Evolutionary conservation across 2,113 vertebrate species (phyloP).

Genomic region (Ifrita kowaldi): DNA sequence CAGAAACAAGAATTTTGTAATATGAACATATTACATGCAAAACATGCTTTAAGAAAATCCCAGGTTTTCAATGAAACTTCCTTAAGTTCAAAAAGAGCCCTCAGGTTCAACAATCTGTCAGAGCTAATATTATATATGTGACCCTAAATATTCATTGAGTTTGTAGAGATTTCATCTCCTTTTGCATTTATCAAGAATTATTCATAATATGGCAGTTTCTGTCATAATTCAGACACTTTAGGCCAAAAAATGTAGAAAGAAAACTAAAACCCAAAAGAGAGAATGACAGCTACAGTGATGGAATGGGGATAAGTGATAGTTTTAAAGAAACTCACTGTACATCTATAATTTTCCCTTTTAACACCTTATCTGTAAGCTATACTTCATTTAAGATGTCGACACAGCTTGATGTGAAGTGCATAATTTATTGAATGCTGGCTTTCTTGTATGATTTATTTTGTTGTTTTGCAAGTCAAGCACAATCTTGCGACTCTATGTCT

Average conservation of each 20-base stretch:
- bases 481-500: neutral
- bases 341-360: constrained; percentile 45
- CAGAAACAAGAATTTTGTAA: neutral
- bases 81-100: neutral
- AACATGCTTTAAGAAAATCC: neutral
- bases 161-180: neutral
- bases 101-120: neutral
- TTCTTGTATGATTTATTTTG: constrained; percentile 45
- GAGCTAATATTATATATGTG: neutral
- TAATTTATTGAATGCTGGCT: constrained; percentile 29
- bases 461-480: constrained; percentile 42
- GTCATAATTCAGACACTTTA: constrained; percentile 5
- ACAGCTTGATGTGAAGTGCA: neutral
- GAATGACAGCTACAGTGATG: constrained; percentile 10
- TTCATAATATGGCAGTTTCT: neutral
- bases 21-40: neutral
- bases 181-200: constrained; percentile 17
- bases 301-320: constrained; percentile 24
- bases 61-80: neutral
- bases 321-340: neutral
- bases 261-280: neutral
- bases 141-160: constrained; percentile 22
- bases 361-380: constrained; percentile 31
- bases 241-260: neutral
- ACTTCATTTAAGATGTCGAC: constrained; percentile 5